Conservation (phyloP, 2,113 vertebrate genomes). For the Perca fluviatilis region DNA sequence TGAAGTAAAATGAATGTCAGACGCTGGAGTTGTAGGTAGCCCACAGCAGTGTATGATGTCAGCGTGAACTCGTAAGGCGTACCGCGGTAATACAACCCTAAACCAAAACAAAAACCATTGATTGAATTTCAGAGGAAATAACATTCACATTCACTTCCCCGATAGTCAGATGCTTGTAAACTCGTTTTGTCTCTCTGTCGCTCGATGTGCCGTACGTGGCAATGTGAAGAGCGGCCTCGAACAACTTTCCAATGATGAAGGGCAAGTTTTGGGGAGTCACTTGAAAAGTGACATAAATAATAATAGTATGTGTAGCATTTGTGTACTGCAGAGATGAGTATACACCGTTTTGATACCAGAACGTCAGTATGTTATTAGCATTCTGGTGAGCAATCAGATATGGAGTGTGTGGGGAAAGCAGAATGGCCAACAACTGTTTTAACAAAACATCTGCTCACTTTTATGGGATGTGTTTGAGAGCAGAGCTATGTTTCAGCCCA, state of each 20-base stretch:
- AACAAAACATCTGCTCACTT: constrained; percentile 21
- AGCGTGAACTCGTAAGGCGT: constrained; percentile 38
- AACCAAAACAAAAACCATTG: constrained; percentile 54
- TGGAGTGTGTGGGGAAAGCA: constrained; percentile 1
- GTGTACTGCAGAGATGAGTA: not conserved
- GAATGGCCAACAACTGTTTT: constrained; percentile 4
- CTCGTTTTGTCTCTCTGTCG: constrained; percentile 30
- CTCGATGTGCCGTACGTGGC: constrained; percentile 17
- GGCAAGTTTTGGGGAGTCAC: not conserved
- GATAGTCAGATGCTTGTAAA: constrained; percentile 23
- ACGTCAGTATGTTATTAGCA: constrained; percentile 16
- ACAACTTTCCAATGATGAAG: constrained; percentile 1
- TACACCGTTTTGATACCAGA: not conserved
- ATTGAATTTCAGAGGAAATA: constrained; percentile 56
- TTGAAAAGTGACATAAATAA: constrained; percentile 7
- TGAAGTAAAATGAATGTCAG: constrained; percentile 23
- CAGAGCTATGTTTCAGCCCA: not conserved
- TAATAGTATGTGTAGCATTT: not conserved
- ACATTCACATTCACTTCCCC: constrained; percentile 27
- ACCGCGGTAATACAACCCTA: constrained; percentile 52
- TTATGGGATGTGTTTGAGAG: constrained; percentile 10
- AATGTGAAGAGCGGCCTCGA: constrained; percentile 3
- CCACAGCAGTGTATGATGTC: constrained; percentile 69
- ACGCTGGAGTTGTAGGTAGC: constrained; percentile 32
- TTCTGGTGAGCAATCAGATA: constrained; percentile 5